Evolutionary conservation across 2,888 invertebrate genomes (phyloP), one percentile per base, ranked within the genome.

Genomic region (Odontothrips loti): DNA sequence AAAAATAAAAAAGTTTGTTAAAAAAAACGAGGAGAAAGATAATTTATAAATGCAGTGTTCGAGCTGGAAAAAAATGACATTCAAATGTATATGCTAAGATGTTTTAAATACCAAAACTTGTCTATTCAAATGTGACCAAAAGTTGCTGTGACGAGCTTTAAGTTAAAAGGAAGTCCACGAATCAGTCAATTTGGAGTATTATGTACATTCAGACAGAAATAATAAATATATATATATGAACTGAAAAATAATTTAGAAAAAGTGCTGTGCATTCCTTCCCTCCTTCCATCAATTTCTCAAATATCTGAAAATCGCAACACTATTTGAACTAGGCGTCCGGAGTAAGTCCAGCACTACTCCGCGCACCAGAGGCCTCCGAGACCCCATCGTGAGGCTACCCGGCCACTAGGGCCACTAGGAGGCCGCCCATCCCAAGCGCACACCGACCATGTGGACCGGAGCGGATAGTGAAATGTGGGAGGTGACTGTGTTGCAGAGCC

Each of bases 61-160:
- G 34, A 43, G 2, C 2, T 43, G 34, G 34, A 43, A 43, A 43
- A n/a, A 43, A 4, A 43, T 43, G 34, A 6, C 34, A 43, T 6
- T 80, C 48, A 27, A 58, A 80, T n/a, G 58, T 80, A 20, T 20
- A 48, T 58, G 34, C 15, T 12, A 34, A 80, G 23, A 58, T 58
- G 48, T 47, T 27, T 47, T 48, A 80, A 48, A 34, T 47, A 80
- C 48, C 80, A 80, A 80, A 34, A 75, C 68, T 27, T 75, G 68
- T 75, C 68, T 75, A 75, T 75, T 75, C 68, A 75, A 23, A 23
- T 75, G 27, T 75, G 48, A 58, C 80, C 48, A 80, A 80, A 80
- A 27, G 80, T 58, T 27, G 48, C 47, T 80, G 80, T 80, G 34
- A 27, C 80, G 80, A 58, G 80, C 80, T 58, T 80, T 47, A 75